Conservation (phyloP, 2,113 vertebrate species). For the Parotia lawesii region DNA sequence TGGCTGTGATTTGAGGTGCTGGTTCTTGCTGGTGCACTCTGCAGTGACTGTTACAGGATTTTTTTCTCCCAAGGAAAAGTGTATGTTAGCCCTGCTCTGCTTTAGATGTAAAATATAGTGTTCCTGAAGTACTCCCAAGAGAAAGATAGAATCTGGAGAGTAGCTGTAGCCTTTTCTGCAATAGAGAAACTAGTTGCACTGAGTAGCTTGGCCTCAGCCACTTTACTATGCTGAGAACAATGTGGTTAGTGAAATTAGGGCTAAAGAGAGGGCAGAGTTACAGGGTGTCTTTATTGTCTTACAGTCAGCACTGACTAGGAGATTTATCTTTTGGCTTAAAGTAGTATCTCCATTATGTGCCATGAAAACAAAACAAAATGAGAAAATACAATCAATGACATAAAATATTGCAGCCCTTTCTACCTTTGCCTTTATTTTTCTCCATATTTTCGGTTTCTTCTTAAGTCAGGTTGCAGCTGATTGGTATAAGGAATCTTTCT, state of each 20-base stretch:
- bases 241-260: background rate
- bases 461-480: background rate
- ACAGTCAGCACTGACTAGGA: background rate
- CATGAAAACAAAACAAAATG: background rate
- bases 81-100: background rate
- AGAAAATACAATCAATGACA: background rate
- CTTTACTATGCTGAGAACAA: background rate
- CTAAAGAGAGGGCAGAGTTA: background rate
- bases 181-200: background rate
- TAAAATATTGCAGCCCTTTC: background rate
- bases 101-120: background rate
- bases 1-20: background rate
- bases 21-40: background rate
- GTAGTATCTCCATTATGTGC: background rate
- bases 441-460: background rate
- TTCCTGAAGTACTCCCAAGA: background rate
- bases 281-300: background rate
- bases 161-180: background rate
- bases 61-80: background rate
- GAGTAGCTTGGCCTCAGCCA: background rate
- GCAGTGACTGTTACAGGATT: background rate
- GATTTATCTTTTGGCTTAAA: background rate
- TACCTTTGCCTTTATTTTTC: background rate
- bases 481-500: background rate
- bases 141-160: background rate